Evolutionary conservation across 30 jellyfish, hydroid and myxozoan genomes (phyloP), one percentile per base, ranked within the genome.

Genomic region (Sanderia malayensis): DNA sequence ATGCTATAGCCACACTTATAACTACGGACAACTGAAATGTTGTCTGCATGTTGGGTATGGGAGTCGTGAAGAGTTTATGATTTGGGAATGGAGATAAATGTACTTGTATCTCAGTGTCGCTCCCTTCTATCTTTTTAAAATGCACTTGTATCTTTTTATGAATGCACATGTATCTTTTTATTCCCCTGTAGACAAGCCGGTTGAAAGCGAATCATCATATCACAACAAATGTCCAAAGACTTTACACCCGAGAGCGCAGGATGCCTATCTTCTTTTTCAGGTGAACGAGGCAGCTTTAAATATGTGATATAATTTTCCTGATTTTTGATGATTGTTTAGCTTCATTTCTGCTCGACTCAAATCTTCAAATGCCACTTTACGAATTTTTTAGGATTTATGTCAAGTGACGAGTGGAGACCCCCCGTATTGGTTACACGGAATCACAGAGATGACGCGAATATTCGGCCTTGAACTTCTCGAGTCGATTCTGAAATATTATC

Each of bases 331-430:
- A n/a, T n/a, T n/a, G n/a, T n/a, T n/a, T n/a, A n/a, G n/a, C n/a
- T n/a, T n/a, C n/a, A n/a, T n/a, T n/a, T n/a, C n/a, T n/a, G n/a
- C n/a, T n/a, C n/a, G n/a, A n/a, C n/a, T n/a, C n/a, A n/a, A n/a
- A n/a, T n/a, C n/a, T n/a, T n/a, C n/a, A n/a, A n/a, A n/a, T n/a
- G n/a, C n/a, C n/a, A n/a, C n/a, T n/a, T n/a, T n/a, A n/a, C n/a
- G n/a, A n/a, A n/a, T n/a, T n/a, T 4, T 67, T 19, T 71, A 90
- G 95, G 97, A 90, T 34, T 67, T 90, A 52, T 90, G 97, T 60
- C 97, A 90, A 70, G 86, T 90, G 18, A 90, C 97, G n/a, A 90
- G 86, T 72, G 97, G 97, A 0, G 97, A 90, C 44, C 47, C 94
- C 25, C 97, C 97, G 6, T 90, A 90, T 69, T 90, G 97, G 97